phyloP scores from a whole-genome alignment of 2,113 vertebrate genomes.

The Cinclus mexicanus region DNA sequence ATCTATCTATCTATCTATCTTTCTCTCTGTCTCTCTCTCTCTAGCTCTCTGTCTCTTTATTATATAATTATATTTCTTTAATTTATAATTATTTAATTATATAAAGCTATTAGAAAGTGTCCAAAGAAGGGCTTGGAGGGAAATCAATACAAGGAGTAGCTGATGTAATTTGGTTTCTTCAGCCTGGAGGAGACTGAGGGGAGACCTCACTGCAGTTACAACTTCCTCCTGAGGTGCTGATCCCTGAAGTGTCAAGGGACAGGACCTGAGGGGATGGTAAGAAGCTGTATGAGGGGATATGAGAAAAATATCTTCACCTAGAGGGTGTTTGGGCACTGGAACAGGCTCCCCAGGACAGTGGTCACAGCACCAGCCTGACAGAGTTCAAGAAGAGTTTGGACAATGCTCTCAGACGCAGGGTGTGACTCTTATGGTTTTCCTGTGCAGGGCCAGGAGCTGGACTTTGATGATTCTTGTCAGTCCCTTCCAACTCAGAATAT shows the following conservation, averaged over 20 bases:
- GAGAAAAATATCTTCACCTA: neutral
- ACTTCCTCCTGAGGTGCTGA: neutral
- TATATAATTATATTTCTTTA: neutral
- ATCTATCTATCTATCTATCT: neutral
- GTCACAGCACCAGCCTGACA: neutral
- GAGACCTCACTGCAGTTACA: neutral
- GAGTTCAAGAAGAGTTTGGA: neutral
- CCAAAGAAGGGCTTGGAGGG: neutral
- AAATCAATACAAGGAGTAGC: neutral
- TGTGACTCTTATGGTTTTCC: neutral
- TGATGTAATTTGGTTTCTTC: neutral
- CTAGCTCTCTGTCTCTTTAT: neutral
- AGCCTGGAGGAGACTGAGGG: neutral
- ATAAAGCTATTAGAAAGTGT: neutral
- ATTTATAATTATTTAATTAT: neutral
- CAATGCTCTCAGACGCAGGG: neutral
- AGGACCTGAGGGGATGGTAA: neutral
- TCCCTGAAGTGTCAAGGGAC: neutral
- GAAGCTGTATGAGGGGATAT: too few species aligned
- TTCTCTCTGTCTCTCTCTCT: neutral
- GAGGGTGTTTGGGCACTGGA: neutral
- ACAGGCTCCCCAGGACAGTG: neutral
- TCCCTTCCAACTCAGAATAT: neutral
- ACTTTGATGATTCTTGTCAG: accelerated
- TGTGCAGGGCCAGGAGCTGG: neutral